Evolutionary conservation across 2,888 invertebrate genomes (phyloP), one percentile per base, ranked within the genome.

Genomic region (Onthophagus sagittarius): DNA sequence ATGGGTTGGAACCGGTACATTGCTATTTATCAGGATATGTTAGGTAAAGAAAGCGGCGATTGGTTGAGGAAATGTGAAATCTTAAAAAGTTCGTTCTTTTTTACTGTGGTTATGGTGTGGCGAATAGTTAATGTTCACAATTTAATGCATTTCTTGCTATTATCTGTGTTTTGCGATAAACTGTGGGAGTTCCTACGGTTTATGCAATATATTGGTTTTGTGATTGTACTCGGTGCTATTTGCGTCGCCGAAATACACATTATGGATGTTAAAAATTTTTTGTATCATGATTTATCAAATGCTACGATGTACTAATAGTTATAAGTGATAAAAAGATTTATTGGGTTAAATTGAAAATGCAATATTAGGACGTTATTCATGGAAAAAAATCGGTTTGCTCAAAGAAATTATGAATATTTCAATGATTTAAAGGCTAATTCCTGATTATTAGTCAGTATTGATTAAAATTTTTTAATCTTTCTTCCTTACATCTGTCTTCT

Each of bases 1-100:
- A 86, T 92, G 72, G 91, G 92, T 6, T 95, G 95, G 95, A 95
- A 95, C 86, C 89, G 94, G 32, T 94, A 94, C 80, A 94, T 95
- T 78, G 92, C 92, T 69, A 84, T 92, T 4, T 95, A 94, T 81
- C 94, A 94, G 79, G 90, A 93, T 78, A 85, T 94, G 80, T 82
- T 95, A 39, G 94, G 95, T 81, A 88, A 89, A 32, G 88, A 88
- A 73, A 85, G 87, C 77, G 87, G 87, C 1, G 86, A 86, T n/a
- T 86, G 88, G 13, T 86, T 87, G 32, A 86, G 89, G 64, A 90
- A 90, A 82, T 89, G 89, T 77, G 83, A 85, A 39, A 88, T 91
- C 69, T 91, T 94, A 79, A 89, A 89, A 78, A 93, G 93, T n/a
- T 88, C 90, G 0, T 88, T 90, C 75, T 94, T 94, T 82, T 94